A percentile compares a stretch with the other conserved stretches of the same genome.
phyloP scores from a whole-genome alignment of 2,888 invertebrate genomes.

The Erynnis tages region DNA sequence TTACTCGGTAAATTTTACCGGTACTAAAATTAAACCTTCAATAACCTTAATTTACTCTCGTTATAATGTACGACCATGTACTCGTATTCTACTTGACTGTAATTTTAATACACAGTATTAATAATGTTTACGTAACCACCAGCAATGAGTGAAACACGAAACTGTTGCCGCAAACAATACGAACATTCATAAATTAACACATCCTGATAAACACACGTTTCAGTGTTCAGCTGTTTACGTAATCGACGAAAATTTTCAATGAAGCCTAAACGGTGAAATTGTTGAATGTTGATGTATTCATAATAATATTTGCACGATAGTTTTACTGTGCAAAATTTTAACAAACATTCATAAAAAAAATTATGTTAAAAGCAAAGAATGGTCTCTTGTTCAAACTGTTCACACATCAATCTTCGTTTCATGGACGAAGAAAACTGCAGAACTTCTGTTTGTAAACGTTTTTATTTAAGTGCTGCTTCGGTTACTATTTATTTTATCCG shows the following conservation, averaged over 20 bases:
- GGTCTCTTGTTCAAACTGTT: no score
- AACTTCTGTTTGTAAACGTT: no score
- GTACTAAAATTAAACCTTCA: not conserved
- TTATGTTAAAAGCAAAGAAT: no score
- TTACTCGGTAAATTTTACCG: no score
- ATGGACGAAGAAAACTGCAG: no score
- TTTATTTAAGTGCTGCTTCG: no score
- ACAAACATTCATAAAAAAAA: no score
- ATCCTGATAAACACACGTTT: constrained; percentile 20
- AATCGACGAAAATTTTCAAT: constrained; percentile 19
- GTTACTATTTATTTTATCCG: no score
- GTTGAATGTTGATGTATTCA: no score
- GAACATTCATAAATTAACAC: constrained; percentile 23
- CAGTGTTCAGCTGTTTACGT: constrained; percentile 17
- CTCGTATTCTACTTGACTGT: constrained; percentile 4
- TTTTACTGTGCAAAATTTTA: no score
- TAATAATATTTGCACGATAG: no score
- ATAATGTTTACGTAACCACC: constrained; percentile 21
- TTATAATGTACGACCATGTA: constrained; percentile 14
- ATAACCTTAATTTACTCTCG: not conserved
- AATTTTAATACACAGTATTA: constrained; percentile 14
- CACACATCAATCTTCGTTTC: no score
- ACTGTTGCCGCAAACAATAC: constrained; percentile 18
- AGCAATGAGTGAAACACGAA: constrained; percentile 15
- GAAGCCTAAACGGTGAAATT: not conserved